phyloP scores from a whole-genome alignment of 2,888 invertebrate species.

The Heliconius cydno region DNA sequence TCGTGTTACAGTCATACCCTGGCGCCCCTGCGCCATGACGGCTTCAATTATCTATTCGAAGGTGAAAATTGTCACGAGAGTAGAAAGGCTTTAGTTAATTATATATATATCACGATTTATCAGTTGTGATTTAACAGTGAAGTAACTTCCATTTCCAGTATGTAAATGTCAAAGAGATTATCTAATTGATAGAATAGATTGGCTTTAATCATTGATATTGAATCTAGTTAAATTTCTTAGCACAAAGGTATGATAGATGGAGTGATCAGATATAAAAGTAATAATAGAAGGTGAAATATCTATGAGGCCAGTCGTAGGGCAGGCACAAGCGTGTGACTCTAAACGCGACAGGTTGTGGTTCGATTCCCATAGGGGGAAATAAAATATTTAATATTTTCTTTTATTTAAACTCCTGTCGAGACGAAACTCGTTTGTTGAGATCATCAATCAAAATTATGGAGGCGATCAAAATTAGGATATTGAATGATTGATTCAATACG shows the following conservation, averaged over 20 bases:
- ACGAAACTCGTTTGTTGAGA: no score
- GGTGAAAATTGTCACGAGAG: no score
- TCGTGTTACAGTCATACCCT: no score
- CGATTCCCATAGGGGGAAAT: no score
- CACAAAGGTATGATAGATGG: not conserved
- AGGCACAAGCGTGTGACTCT: no score
- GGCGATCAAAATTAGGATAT: no score
- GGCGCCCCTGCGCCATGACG: no score
- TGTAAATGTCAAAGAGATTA: slow-evolving; percentile 2
- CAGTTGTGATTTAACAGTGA: not conserved
- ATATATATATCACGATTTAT: slow-evolving; percentile 13
- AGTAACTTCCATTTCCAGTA: slow-evolving; percentile 1
- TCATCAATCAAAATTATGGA: no score
- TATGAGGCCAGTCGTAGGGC: not conserved
- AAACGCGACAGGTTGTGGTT: no score
- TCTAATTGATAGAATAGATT: slow-evolving; percentile 5
- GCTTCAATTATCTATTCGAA: not conserved
- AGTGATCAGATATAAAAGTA: not conserved
- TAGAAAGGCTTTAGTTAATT: not conserved
- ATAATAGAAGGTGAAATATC: not conserved
- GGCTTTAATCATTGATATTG: not conserved
- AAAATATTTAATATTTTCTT: no score
- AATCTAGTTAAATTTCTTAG: not conserved
- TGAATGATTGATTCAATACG: no score
- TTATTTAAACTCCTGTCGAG: no score